Base-by-base conservation (phyloP, 1,140 invertebrate genomes). In the Drosophila kanapiae region DNA sequence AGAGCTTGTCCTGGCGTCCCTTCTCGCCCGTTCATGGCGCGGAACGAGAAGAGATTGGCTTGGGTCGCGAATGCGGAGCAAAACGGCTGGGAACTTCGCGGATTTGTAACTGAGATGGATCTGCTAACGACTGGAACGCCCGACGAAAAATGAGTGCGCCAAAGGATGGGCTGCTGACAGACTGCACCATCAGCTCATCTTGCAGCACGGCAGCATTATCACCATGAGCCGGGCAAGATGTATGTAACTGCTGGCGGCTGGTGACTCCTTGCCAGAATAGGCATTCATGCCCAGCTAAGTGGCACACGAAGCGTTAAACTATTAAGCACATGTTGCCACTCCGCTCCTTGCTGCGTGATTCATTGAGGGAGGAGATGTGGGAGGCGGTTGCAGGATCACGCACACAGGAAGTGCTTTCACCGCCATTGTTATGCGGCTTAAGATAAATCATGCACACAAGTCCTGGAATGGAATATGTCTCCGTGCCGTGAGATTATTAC, bases 271-370 rank as follows among this genome's bases (percentile, higher is more conserved):
- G 29, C 23, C 27, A 23, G 54, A 57, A 71, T 61, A 58, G 53
- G 43, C 43, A 75, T 70, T 70, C 49, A 49, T 38, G 65, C 49
- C 31, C 47, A 47, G 75, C 74, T 78, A 80, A 77, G 71, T 87
- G 76, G 76, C 54, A 70, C 76, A 87, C 56, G 84, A 83, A 76
- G 84, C 84, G 76, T 80, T 87, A 82, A 82, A 82, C 83, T 82
- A 82, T 86, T 82, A 86, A 87, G 70, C 65, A 72, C 62, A 80
- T 79, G 74, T 77, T 74, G 59, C 70, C 74, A 57, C 43, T 49
- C 51, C 51, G 51, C 33, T 54, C 7, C 51, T 18, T 1, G 16
- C 31, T 8, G 48, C 64, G 35, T 57, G 53, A 71, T 33, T 70
- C 49, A 64, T 49, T 29, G 3, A 16, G 11, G 11, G 29, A 31